These are phyloP conservation scores for Drosophila melanica DNA, from an alignment of 1,140 invertebrate species.

Conservation along the genomic window DNA sequence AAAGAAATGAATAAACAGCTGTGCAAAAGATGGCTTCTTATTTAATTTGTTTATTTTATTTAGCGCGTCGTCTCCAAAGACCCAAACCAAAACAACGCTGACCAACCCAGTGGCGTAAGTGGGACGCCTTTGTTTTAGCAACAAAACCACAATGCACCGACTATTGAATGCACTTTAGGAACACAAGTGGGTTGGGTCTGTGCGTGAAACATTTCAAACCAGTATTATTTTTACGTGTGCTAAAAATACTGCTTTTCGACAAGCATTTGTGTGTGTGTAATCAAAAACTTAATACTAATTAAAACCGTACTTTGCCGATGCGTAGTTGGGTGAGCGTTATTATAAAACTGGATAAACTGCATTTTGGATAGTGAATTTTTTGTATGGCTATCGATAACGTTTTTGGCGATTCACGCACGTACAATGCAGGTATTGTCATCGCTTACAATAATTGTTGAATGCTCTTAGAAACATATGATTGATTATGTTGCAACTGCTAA, in stretches of 20 bases:
- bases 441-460: no score
- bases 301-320: no score
- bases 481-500: no score
- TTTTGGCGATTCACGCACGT: neutral
- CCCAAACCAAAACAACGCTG: conserved; percentile 41
- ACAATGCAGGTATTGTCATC: neutral
- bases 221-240: neutral
- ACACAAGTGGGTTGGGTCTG: neutral
- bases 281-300: no score
- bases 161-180: conserved; percentile 21
- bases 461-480: no score
- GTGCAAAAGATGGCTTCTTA: conserved; percentile 29
- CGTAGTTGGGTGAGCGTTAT: no score
- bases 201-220: no score
- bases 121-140: conserved; percentile 57
- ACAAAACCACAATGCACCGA: conserved; percentile 1
- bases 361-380: neutral
- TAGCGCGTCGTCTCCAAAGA: conserved; percentile 29
- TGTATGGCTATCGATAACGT: conserved; percentile 36
- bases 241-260: neutral
- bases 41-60: conserved; percentile 30
- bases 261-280: neutral
- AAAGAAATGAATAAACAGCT: conserved; percentile 1
- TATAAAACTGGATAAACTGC: neutral
- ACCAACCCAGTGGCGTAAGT: conserved; percentile 33